Evolutionary conservation across 2,797 vertebrate species (phyloP), one percentile per base, ranked within the genome.

Genomic region (Scarus forsteni): DNA sequence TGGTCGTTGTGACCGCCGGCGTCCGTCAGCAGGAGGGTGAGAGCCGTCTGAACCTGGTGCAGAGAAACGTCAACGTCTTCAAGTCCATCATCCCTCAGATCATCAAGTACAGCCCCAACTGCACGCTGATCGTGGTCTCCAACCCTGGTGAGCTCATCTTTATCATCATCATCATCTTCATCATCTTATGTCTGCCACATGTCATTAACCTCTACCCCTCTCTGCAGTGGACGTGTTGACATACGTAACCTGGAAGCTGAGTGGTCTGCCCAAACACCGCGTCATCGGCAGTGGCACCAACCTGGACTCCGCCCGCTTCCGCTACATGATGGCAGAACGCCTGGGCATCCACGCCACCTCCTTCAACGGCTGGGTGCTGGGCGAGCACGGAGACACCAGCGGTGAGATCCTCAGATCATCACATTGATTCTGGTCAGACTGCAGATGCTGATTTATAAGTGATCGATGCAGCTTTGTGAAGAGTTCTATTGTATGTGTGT

Each of bases 211-310:
- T 0, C 3, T 7, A 46, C 48, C 7, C 18, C 34, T 39, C 38
- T 16, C 46, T 18, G 18, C 81, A 99, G 98, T 99, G 84, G 98
- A 99, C 48, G 95, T 99, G 83, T 85, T 99, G 81, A 98, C 97
- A 10, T 99, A 99, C 0, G 96, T 99, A 45, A 98, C 98, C 50
- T 99, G 98, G 98, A 99, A 99, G 79, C 93, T 99, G 67, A 99
- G 98, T 11, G 97, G 97, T 6, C 89, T 99, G 69, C 98, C 98
- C 48, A 97, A 98, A 72, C 92, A 98, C 89, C 96, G 97, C 0
- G 95, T 99, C 79, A 97, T 99, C 7, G 98, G 98, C 82, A 99
- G 98, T 0, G 98, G 98, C 12, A 98, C 97, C 90, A 99, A 99
- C 90, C 94, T 99, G 78, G 98, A 99, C 83, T 96, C 98, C 0